Evolutionary conservation across 2,113 vertebrate species (phyloP).

Genomic region (Ictalurus furcatus): DNA sequence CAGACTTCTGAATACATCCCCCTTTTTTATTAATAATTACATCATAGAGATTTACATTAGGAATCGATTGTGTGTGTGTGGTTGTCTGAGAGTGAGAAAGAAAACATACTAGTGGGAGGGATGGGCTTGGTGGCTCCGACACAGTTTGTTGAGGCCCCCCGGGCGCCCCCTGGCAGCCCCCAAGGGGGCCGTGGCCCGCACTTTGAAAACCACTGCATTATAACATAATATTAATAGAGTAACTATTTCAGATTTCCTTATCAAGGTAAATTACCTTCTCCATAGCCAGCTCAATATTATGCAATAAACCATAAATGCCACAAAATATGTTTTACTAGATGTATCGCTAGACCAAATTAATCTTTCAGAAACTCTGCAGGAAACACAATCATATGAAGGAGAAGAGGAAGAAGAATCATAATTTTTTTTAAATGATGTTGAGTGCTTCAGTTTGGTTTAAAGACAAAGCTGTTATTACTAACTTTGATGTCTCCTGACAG

Average conservation of each 20-base stretch:
- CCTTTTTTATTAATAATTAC: too few relatives aligned
- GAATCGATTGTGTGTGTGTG: too few relatives aligned
- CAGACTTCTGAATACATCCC: too few relatives aligned
- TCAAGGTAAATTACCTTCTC: background rate
- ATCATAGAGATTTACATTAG: too few relatives aligned
- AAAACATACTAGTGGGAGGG: too few relatives aligned
- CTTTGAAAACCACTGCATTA: background rate
- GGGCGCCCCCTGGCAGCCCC: too few relatives aligned
- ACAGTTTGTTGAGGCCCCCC: too few relatives aligned
- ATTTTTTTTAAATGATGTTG: background rate
- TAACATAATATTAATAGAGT: background rate
- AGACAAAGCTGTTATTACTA: conserved; percentile 24
- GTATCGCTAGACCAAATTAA: background rate
- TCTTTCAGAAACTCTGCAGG: background rate
- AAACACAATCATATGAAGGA: background rate
- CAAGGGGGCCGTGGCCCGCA: too few relatives aligned
- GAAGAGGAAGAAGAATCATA: background rate
- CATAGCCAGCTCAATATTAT: background rate
- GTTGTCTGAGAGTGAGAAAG: too few relatives aligned
- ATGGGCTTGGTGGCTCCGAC: too few relatives aligned
- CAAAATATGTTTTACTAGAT: background rate
- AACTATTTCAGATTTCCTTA: background rate
- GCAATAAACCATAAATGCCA: background rate
- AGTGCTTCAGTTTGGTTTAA: conserved; percentile 20
- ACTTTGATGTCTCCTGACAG: conserved; percentile 32